Conservation (phyloP, 2,113 vertebrate genomes). For the Aldabrachelys gigantea region DNA sequence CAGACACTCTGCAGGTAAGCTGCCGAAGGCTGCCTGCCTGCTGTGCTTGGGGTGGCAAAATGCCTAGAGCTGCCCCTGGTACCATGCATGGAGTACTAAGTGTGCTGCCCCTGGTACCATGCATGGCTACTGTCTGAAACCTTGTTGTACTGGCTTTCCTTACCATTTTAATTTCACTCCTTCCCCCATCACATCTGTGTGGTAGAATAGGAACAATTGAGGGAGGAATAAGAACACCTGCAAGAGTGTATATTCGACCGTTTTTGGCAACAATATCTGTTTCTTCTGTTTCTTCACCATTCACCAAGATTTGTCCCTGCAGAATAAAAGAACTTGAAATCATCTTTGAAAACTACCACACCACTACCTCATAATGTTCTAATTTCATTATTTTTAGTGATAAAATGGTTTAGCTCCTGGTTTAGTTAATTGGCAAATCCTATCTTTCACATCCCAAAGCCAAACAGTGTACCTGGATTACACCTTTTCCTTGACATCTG, state of each 20-base stretch:
- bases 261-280: slow-evolving; percentile 87
- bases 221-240: slow-evolving; percentile 86
- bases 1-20: no score
- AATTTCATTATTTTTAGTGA: background rate
- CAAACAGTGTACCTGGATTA: background rate
- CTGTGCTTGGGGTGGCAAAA: no score
- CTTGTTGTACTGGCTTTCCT: background rate
- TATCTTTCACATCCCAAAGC: background rate
- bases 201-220: slow-evolving; percentile 91
- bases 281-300: slow-evolving; percentile 82
- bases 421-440: background rate
- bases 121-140: background rate
- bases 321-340: background rate
- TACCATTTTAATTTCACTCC: slow-evolving; percentile 79
- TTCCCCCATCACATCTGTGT: slow-evolving; percentile 84
- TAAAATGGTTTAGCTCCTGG: background rate
- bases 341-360: background rate
- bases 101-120: background rate
- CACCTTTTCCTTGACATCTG: background rate
- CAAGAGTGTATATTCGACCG: slow-evolving; percentile 87
- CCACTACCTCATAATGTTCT: background rate
- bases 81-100: background rate
- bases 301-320: slow-evolving; percentile 88
- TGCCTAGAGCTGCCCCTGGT: no score
- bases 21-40: no score